phyloP scores from a whole-genome alignment of 2,888 invertebrate genomes.

The Cephus spinipes region DNA sequence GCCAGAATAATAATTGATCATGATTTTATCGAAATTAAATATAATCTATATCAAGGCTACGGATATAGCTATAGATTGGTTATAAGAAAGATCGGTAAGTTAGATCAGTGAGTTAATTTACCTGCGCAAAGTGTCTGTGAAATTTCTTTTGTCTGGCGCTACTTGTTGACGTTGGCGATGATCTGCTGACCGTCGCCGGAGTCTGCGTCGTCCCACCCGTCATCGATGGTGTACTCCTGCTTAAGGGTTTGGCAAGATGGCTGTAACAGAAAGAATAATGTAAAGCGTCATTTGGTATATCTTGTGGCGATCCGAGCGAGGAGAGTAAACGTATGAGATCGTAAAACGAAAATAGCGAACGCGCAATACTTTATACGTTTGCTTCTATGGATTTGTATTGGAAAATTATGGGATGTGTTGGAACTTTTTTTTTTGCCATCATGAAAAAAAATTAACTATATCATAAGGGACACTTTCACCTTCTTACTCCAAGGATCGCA shows the following conservation, averaged over 20 bases:
- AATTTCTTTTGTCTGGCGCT: slow-evolving; percentile 90
- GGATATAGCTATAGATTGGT: neutral
- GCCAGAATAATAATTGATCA: neutral
- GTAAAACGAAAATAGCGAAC: neutral
- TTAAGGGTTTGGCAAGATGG: slow-evolving; percentile 65
- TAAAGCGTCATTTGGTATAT: neutral
- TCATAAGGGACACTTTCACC: neutral
- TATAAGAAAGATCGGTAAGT: too few species aligned
- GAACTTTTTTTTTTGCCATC: too few species aligned
- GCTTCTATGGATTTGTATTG: too few species aligned
- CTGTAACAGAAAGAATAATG: slow-evolving; percentile 43
- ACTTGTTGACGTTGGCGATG: slow-evolving; percentile 71
- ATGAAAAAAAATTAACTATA: too few species aligned
- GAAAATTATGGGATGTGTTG: neutral
- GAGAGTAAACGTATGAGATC: neutral
- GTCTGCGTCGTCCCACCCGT: slow-evolving; percentile 57
- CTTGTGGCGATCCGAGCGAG: neutral
- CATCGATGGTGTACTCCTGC: slow-evolving; percentile 67
- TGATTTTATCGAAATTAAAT: neutral
- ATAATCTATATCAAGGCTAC: neutral
- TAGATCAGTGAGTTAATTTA: slow-evolving; percentile 24
- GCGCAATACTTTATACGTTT: neutral
- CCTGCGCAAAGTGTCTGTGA: slow-evolving; percentile 85
- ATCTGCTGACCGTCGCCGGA: slow-evolving; percentile 58
- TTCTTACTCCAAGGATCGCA: neutral